Evolutionary conservation across 1,140 invertebrate species (phyloP), one percentile per base, ranked within the genome.

Genomic region (Drosophila melanica): DNA sequence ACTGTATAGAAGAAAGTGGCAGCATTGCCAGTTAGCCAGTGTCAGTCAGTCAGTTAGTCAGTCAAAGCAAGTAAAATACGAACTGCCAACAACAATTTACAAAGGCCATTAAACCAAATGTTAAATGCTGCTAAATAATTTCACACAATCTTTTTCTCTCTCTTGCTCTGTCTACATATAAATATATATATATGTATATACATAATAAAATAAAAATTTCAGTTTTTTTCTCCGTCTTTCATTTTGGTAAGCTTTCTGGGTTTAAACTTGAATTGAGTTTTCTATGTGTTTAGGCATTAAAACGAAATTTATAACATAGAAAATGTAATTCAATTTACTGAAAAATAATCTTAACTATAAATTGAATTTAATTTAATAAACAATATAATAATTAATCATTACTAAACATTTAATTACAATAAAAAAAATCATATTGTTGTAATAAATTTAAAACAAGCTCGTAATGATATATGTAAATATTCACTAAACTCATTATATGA

Each of bases 81-180:
- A 33, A n/a, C 4, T 37, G 20, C 27, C 35, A 45, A 30, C 23
- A n/a, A 42, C 12, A 58, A 58, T 35, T 35, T 11, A 30, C 30
- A 58, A 58, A 65, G 41, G 42, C 42, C 48, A 30, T 14, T 11
- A 45, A 70, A 12, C n/a, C 18, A 44, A 72, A 66, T 37, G 63
- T 60, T 41, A 60, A 54, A 68, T 50, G 64, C 11, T 68, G 64
- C 64, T 73, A 62, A 73, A 59, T 41, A 67, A 67, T 67, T 73
- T 73, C 35, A 73, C 70, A 65, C 12, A 20, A 27, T 30, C 12
- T 51, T 11, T 37, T 20, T 55, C 27, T 27, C 27, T 27, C 27
- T 5, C n/a, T 48, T 3, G 16, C 11, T 53, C 23, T 23, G 20
- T 23, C 20, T 23, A 23, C 20, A 23, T 23, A 23, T 23, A 23